Evolutionary conservation across 2,888 invertebrate species (phyloP).

Genomic region (Himalopsyche anomala): DNA sequence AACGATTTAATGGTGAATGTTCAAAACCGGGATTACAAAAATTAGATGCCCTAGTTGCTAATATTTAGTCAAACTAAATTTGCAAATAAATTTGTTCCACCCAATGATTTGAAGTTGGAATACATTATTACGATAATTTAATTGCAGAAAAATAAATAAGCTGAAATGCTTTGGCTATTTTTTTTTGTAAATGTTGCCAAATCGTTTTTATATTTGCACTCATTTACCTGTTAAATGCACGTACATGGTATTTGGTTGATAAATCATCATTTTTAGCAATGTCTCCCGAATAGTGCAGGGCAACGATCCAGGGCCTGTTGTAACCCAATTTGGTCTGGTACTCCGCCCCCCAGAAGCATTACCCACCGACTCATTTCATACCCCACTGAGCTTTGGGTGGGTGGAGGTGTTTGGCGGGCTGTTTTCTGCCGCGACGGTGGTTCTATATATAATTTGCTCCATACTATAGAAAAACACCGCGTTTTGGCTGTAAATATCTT

Average conservation of each 20-base stretch:
- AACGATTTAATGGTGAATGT: too few relatives aligned
- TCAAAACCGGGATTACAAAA: too few relatives aligned
- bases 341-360: background rate
- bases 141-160: too few relatives aligned
- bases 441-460: background rate
- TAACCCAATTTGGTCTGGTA: conserved; percentile 9
- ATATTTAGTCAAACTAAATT: too few relatives aligned
- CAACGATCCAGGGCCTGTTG: conserved; percentile 11
- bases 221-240: too few relatives aligned
- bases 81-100: too few relatives aligned
- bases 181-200: too few relatives aligned
- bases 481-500: background rate
- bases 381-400: conserved; percentile 29
- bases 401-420: background rate
- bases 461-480: background rate
- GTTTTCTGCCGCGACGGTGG: background rate
- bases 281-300: background rate
- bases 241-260: background rate
- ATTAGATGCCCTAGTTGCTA: too few relatives aligned
- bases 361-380: conserved; percentile 39
- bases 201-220: too few relatives aligned
- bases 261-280: background rate
- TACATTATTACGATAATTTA: too few relatives aligned
- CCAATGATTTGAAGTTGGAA: too few relatives aligned
- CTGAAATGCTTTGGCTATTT: too few relatives aligned